Evolutionary conservation across 1,140 invertebrate species (phyloP), one percentile per base, ranked within the genome.

Genomic region (Heterodera schachtii): DNA sequence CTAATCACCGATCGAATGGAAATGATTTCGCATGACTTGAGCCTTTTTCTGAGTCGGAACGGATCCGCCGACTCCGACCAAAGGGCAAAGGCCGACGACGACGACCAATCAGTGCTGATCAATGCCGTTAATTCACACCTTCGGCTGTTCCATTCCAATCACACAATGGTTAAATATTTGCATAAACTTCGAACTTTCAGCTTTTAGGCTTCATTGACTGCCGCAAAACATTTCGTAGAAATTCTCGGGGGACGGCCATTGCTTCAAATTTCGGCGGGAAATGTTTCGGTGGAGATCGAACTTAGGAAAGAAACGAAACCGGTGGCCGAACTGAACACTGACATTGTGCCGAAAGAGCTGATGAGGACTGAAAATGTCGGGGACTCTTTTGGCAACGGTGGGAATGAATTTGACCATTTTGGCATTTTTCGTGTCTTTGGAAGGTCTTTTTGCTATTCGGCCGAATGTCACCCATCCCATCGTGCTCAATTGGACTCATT

Each of bases 261-360:
- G 43, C 52, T 81, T 49, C 31, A 41, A n/a, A 57, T 81, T 16
- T 67, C 47, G 43, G 47, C 75, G 13, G 80, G 80, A 6, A 81
- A 81, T 69, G 46, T 81, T 64, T 78, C 77, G n/a, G 77, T 78
- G 11, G 21, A 49, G n/a, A 78, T 78, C 60, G 69, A 71, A n/a
- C 41, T 71, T n/a, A 71, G 31, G 19, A 41, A 71, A 11, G 6
- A 46, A 41, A 8, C 9, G 11, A n/a, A 47, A 43, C 44, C 77
- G 3, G 77, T 69, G 7, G 64, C 44, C 4, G 77, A 78, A 21
- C 64, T 78, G 66, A 47, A 78, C 70, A 78, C 77, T 11, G 70
- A 78, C 47, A 70, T 78, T 69, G 66, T 78, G 60, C 77, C 77
- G 0, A 78, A 64, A 69, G 77, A 78, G 31, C 46, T 78, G 21